A percentile compares a stretch with the other conserved stretches of the same genome.
phyloP scores from a whole-genome alignment of 2,888 invertebrate genomes.

The Venusia cambrica region DNA sequence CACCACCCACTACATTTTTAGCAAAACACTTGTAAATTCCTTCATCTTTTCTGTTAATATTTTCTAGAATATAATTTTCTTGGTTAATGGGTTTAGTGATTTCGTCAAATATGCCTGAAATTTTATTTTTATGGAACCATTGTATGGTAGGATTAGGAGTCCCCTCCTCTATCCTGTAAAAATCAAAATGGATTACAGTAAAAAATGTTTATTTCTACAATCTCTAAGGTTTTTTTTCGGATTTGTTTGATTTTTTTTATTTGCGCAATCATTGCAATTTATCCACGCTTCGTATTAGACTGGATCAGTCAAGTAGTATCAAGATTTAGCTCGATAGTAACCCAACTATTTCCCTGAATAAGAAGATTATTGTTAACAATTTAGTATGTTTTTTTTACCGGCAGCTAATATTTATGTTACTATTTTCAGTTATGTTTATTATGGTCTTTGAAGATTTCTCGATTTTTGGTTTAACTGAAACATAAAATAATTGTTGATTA shows the following conservation, averaged over 20 bases:
- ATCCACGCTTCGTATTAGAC: too few relatives aligned
- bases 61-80: conserved; percentile 1
- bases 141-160: conserved; percentile 7
- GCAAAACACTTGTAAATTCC: conserved; percentile 14
- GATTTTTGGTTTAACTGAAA: conserved; percentile 4
- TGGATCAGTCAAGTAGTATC: too few relatives aligned
- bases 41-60: conserved; percentile 2
- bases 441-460: neutral
- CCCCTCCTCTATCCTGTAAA: conserved; percentile 12
- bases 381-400: neutral
- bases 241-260: too few relatives aligned
- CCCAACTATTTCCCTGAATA: too few relatives aligned
- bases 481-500: neutral
- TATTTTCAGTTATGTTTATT: neutral
- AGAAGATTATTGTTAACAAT: too few relatives aligned
- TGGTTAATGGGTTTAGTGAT: conserved; percentile 2
- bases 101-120: conserved; percentile 2
- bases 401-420: neutral
- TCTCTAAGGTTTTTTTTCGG: too few relatives aligned
- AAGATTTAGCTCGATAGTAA: too few relatives aligned
- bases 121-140: conserved; percentile 9
- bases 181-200: neutral
- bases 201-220: neutral
- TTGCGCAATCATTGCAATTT: too few relatives aligned
- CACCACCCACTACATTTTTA: conserved; percentile 4